Conservation (phyloP, 2,113 vertebrate species). For the Podiceps cristatus region DNA sequence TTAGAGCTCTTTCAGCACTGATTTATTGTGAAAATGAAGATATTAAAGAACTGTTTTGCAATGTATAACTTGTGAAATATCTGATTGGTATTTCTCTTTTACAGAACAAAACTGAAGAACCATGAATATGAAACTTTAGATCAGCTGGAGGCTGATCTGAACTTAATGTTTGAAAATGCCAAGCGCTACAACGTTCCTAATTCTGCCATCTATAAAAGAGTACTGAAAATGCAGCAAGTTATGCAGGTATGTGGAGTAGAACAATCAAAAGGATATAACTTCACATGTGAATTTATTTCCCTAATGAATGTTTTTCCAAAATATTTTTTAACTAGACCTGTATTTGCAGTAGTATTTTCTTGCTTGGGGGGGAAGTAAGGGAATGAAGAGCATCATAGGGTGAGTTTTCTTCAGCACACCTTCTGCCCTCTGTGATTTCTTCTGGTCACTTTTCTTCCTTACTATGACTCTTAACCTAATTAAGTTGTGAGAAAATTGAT, state of each 20-base stretch:
- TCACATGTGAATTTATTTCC: not conserved
- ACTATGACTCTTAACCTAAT: not conserved
- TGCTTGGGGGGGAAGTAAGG: not conserved
- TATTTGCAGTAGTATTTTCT: not conserved
- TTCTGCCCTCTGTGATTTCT: not conserved
- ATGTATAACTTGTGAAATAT: not conserved
- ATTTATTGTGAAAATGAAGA: not conserved
- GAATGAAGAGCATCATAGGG: not conserved
- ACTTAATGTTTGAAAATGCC: slow-evolving; percentile 97
- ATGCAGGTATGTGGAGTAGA: slow-evolving; percentile 86
- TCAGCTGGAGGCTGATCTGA: slow-evolving; percentile 91
- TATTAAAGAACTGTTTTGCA: not conserved
- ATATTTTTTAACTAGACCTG: not conserved
- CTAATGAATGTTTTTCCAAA: not conserved
- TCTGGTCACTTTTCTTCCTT: not conserved
- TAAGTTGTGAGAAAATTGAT: not conserved
- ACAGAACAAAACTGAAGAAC: slow-evolving; percentile 94
- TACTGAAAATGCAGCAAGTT: slow-evolving; percentile 94
- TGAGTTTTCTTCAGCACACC: not conserved
- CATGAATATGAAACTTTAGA: slow-evolving; percentile 95
- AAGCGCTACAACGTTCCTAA: slow-evolving; percentile 97
- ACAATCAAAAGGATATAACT: not conserved
- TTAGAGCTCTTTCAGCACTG: not conserved
- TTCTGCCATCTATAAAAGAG: slow-evolving; percentile 96
- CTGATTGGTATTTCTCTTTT: not conserved